phyloP scores from a whole-genome alignment of 2,113 vertebrate genomes.

The Psephotus haematonotus region DNA sequence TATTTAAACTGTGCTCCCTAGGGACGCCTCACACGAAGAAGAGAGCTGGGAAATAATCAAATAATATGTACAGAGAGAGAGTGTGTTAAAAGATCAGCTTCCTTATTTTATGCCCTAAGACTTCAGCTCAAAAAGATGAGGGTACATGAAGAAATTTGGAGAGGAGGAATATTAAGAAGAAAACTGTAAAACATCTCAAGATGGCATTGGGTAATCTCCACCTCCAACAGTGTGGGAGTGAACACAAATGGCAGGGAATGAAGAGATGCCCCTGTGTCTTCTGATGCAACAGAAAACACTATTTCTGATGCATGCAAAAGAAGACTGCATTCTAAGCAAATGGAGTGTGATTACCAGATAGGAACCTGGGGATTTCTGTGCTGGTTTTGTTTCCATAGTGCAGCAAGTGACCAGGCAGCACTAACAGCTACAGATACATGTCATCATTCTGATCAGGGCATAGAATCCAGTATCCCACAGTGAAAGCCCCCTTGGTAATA shows the following conservation, averaged over 20 bases:
- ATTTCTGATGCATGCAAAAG: background rate
- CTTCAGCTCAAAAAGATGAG: background rate
- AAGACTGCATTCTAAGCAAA: background rate
- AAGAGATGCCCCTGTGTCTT: background rate
- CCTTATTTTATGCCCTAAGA: background rate
- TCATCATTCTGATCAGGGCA: background rate
- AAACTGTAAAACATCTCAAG: background rate
- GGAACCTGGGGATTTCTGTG: background rate
- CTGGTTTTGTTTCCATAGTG: background rate
- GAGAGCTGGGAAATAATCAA: background rate
- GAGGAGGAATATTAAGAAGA: background rate
- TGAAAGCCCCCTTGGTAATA: background rate
- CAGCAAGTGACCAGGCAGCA: background rate
- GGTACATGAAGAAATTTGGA: background rate
- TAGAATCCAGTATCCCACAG: background rate
- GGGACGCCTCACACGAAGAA: background rate
- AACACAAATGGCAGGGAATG: background rate
- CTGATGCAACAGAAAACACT: background rate
- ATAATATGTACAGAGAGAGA: background rate
- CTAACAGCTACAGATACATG: background rate
- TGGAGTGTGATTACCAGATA: background rate
- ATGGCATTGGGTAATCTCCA: fast-evolving
- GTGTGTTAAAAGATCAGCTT: background rate
- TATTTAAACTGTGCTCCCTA: background rate
- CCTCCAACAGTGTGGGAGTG: background rate